phyloP scores from a whole-genome alignment of 1,140 invertebrate species.

The Drosophila cardini region DNA sequence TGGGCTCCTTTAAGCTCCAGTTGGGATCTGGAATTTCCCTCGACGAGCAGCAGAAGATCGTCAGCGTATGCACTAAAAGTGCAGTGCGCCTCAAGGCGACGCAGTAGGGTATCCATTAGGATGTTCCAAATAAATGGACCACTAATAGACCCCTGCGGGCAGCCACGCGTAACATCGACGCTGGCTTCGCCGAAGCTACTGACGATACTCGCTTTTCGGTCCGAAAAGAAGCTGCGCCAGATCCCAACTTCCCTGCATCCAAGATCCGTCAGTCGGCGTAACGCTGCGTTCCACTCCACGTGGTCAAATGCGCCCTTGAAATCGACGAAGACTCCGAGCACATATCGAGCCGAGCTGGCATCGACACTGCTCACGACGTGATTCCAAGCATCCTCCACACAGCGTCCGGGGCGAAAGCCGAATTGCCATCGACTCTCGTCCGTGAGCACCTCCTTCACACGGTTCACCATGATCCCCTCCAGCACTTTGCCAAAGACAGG shows the following conservation, averaged over 20 bases:
- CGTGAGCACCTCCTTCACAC: too few species aligned
- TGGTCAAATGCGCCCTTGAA: constrained; percentile 26
- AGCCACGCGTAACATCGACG: constrained; percentile 12
- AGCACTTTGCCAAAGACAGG: too few species aligned
- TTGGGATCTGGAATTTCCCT: constrained; percentile 7
- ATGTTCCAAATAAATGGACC: constrained; percentile 26
- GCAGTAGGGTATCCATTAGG: constrained; percentile 18
- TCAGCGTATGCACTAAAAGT: constrained; percentile 1
- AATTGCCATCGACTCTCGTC: too few species aligned
- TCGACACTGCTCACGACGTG: too few species aligned
- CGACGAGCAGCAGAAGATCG: constrained; percentile 2
- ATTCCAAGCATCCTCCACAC: too few species aligned
- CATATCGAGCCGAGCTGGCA: too few species aligned
- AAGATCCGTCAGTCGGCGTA: not conserved
- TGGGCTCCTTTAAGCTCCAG: too few species aligned
- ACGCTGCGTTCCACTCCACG: constrained; percentile 15
- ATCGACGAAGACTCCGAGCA: too few species aligned
- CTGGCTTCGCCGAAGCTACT: constrained; percentile 11
- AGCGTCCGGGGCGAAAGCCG: too few species aligned
- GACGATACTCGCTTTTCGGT: not conserved
- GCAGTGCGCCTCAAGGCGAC: constrained; percentile 1
- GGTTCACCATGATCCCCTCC: too few species aligned
- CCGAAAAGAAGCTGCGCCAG: too few species aligned
- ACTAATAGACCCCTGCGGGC: constrained; percentile 29
- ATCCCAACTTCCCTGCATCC: too few species aligned